Percentiles rank a stretch among this genome's conserved stretches.
Evolutionary conservation across 2,888 invertebrate genomes (phyloP).

Genomic region (Suillia variegata): DNA sequence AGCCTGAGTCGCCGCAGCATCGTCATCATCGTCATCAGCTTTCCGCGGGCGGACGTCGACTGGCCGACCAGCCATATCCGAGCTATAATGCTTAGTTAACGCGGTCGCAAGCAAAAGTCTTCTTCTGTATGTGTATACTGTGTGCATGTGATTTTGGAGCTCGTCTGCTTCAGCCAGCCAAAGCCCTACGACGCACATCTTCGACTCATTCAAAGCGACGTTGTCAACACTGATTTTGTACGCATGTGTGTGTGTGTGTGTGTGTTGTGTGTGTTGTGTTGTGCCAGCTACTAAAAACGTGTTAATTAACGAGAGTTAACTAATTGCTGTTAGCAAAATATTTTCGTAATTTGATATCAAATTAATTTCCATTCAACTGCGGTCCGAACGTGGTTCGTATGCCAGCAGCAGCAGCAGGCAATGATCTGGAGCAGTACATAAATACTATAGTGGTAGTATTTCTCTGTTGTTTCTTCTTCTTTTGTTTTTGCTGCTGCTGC

Average conservation of each 20-base stretch:
- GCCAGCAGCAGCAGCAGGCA: background rate
- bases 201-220: conserved; percentile 35
- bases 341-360: conserved; percentile 60
- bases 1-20: too few relatives aligned
- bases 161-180: background rate
- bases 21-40: background rate
- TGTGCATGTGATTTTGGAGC: background rate
- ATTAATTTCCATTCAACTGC: conserved; percentile 53
- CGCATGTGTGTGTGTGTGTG: too few relatives aligned
- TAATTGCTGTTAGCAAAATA: conserved; percentile 61
- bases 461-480: background rate
- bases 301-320: conserved; percentile 61
- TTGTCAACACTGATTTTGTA: conserved; percentile 59
- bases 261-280: too few relatives aligned
- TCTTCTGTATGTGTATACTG: background rate
- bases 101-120: conserved; percentile 1
- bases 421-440: background rate
- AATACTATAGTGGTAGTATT: too few relatives aligned
- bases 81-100: too few relatives aligned
- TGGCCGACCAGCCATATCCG: conserved; percentile 2
- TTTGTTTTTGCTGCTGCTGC: background rate
- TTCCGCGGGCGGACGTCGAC: conserved; percentile 8
- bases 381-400: conserved; percentile 8
- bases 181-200: too few relatives aligned
- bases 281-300: conserved; percentile 49